Evolutionary conservation across 2,888 invertebrate genomes (phyloP), one percentile per base, ranked within the genome.

Genomic region (Keiferia lycopersicella): DNA sequence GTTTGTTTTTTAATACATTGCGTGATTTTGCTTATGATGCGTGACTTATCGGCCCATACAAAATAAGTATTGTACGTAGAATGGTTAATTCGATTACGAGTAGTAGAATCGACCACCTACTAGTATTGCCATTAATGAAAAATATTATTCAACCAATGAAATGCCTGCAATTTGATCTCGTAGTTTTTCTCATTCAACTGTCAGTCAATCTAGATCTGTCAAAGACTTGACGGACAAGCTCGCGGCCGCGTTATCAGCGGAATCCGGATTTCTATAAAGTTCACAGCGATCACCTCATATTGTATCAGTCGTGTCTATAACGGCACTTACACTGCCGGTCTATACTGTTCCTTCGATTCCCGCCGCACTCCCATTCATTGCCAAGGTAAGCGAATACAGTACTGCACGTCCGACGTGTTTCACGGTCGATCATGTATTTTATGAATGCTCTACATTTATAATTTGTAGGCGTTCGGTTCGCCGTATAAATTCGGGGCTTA

Each of bases 381-480:
- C 69, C 71, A 82, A 83, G 84, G 84, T 84, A 78, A 83, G 79
- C 39, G 11, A 53, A 38, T 38, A 53, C 34, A 16, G 26, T 10
- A 8, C 1, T 22, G 20, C 72, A 69, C 69, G 72, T 67, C 57
- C 63, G 61, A 64, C 50, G 67, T 66, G 69, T 69, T 74, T 75
- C 69, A 73, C 70, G 67, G 67, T 71, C 68, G 62, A 67, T 61
- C 65, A 65, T 71, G 71, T 69, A 74, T 76, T 74, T 72, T 71
- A 70, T 65, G 50, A 64, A 63, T 66, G 65, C 41, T 66, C 69
- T 71, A 73, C 69, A 68, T 71, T 75, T 71, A 73, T 72, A 80
- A 77, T 78, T 76, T 71, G 68, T 75, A 80, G 76, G 76, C 77
- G 77, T 74, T 63, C 61, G 45, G 10, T 8, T 50, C 1, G 18